These are phyloP conservation scores for Cheumatopsyche charites DNA, from an alignment of 1,140 invertebrate species.

Conservation along the genomic window DNA sequence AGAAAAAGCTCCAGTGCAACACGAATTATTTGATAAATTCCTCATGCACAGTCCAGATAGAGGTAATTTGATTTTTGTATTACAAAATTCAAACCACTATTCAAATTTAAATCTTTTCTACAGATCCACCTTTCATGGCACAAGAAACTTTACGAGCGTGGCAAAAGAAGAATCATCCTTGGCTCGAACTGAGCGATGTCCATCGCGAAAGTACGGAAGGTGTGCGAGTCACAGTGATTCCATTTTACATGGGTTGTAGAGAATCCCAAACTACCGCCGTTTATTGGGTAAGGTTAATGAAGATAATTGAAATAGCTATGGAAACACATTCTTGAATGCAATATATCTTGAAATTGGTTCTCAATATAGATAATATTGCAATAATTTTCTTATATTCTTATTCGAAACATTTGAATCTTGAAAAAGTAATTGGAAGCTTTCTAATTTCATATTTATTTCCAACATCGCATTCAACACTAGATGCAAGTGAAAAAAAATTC, in stretches of 20 bases:
- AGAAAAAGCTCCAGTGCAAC: slow-evolving; percentile 84
- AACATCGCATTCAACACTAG: too few species aligned
- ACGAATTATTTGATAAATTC: slow-evolving; percentile 97
- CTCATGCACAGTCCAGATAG: slow-evolving; percentile 78
- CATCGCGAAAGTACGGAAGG: slow-evolving; percentile 97
- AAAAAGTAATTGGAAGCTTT: too few species aligned
- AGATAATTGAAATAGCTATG: too few species aligned
- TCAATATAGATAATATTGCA: background rate
- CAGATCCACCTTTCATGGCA: slow-evolving; percentile 84
- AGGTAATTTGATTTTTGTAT: slow-evolving; percentile 59
- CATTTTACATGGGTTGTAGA: slow-evolving; percentile 95
- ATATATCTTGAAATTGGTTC: background rate
- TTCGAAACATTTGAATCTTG: slow-evolving; percentile 18
- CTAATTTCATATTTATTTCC: too few species aligned
- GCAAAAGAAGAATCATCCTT: slow-evolving; percentile 98
- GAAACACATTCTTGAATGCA: too few species aligned
- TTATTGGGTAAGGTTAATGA: slow-evolving; percentile 76
- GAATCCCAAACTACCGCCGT: slow-evolving; percentile 86
- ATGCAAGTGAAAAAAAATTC: too few species aligned
- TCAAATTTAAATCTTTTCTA: slow-evolving; percentile 18
- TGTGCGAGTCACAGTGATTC: slow-evolving; percentile 94
- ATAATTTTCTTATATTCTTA: background rate
- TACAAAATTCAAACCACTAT: background rate
- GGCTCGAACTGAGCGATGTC: slow-evolving; percentile 96
- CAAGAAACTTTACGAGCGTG: slow-evolving; percentile 91